Conservation (phyloP, 2,113 vertebrate species). For the Cyrtonyx montezumae region DNA sequence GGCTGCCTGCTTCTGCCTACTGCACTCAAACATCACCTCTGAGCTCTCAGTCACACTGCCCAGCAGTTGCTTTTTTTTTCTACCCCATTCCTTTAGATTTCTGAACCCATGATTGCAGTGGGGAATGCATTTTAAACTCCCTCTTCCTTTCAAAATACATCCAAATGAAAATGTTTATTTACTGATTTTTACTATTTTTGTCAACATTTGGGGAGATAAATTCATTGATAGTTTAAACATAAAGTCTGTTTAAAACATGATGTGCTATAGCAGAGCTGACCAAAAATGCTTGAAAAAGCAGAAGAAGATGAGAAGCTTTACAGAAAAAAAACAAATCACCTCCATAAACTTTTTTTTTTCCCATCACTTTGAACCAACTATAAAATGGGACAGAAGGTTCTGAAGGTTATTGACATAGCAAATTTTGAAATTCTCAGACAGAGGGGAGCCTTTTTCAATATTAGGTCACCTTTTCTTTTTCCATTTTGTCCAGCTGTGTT, state of each 20-base stretch:
- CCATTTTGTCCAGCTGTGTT: background rate
- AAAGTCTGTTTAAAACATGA: background rate
- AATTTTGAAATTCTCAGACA: background rate
- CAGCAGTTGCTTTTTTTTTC: background rate
- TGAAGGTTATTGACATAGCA: background rate
- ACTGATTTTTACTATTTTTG: background rate
- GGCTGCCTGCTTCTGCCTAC: background rate
- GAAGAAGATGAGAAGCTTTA: background rate
- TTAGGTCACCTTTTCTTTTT: background rate
- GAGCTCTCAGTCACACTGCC: background rate
- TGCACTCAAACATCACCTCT: background rate
- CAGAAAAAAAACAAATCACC: background rate
- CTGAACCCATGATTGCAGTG: background rate
- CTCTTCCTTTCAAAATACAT: background rate
- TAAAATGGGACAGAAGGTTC: background rate
- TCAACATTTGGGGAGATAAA: background rate
- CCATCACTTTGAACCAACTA: background rate
- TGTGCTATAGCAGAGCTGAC: background rate
- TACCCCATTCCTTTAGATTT: background rate
- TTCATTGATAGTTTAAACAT: background rate
- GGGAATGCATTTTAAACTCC: background rate
- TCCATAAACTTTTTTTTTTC: background rate
- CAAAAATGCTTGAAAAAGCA: background rate
- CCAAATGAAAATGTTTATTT: background rate
- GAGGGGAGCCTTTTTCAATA: background rate